Evolutionary conservation across 2,797 vertebrate species (phyloP).

Genomic region (Typhlichthys subterraneus): DNA sequence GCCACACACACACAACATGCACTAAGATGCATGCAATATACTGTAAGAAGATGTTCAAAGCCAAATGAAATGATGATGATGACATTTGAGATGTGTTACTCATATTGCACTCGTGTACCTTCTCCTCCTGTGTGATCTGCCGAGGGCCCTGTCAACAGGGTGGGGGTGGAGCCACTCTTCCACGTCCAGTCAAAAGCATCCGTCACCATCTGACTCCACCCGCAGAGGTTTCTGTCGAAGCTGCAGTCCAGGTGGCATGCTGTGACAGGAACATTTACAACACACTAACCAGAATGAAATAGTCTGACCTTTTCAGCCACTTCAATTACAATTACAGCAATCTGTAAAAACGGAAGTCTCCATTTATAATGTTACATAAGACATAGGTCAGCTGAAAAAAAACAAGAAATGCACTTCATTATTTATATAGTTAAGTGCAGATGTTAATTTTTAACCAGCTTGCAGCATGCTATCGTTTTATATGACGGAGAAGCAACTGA

Average conservation of each 20-base stretch:
- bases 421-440: background rate
- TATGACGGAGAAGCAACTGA: slow-evolving; percentile 13
- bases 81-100: too few relatives aligned
- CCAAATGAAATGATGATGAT: too few relatives aligned
- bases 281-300: slow-evolving; percentile 1
- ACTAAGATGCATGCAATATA: too few relatives aligned
- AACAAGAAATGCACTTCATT: background rate
- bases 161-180: slow-evolving; percentile 55
- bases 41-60: too few relatives aligned
- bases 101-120: background rate
- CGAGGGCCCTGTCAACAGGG: slow-evolving; percentile 55
- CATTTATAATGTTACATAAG: too few relatives aligned
- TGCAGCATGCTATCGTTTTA: background rate
- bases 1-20: too few relatives aligned
- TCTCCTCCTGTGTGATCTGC: slow-evolving; percentile 62
- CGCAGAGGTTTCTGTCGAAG: slow-evolving; percentile 52
- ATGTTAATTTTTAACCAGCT: slow-evolving; percentile 40
- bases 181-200: slow-evolving; percentile 30
- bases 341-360: background rate
- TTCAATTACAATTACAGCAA: background rate
- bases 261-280: slow-evolving; percentile 35
- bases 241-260: slow-evolving; percentile 53
- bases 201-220: slow-evolving; percentile 14
- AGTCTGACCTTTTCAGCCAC: background rate
- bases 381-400: too few relatives aligned